A percentile compares a stretch with the other conserved stretches of the same genome.
phyloP scores from a whole-genome alignment of 2,113 vertebrate genomes.

The Pagrus major region DNA sequence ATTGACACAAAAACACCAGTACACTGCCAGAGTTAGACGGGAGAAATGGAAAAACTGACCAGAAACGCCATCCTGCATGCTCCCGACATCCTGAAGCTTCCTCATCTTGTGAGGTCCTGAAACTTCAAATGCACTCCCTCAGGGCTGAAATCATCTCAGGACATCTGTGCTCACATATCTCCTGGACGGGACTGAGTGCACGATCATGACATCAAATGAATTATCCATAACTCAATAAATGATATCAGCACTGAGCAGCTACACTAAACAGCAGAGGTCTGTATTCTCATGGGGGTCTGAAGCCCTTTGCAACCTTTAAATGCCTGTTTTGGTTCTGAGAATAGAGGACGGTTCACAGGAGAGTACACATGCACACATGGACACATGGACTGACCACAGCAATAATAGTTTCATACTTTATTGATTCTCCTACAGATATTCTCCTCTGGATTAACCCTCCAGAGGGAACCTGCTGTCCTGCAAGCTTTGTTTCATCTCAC shows the following conservation, averaged over 20 bases:
- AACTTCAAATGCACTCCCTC: neutral
- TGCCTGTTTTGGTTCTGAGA: neutral
- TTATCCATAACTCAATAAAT: neutral
- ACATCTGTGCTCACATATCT: neutral
- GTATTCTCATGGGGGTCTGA: too few relatives aligned
- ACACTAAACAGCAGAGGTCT: neutral
- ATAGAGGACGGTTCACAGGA: neutral
- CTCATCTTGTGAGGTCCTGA: neutral
- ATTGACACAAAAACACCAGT: neutral
- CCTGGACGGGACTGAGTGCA: neutral
- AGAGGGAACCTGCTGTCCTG: too few relatives aligned
- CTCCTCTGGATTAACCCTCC: neutral
- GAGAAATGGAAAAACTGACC: neutral
- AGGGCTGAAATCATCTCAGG: neutral
- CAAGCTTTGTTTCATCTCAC: too few relatives aligned
- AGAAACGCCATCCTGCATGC: neutral
- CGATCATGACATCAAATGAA: neutral
- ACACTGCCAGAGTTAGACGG: neutral
- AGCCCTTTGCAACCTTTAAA: neutral
- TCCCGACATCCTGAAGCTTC: neutral
- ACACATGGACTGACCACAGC: too few relatives aligned
- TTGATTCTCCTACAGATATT: neutral
- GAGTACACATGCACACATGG: neutral
- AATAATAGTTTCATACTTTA: neutral
- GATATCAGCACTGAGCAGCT: neutral